Evolutionary conservation across 2,113 vertebrate genomes (phyloP).

Genomic region (Nettapus auritus): DNA sequence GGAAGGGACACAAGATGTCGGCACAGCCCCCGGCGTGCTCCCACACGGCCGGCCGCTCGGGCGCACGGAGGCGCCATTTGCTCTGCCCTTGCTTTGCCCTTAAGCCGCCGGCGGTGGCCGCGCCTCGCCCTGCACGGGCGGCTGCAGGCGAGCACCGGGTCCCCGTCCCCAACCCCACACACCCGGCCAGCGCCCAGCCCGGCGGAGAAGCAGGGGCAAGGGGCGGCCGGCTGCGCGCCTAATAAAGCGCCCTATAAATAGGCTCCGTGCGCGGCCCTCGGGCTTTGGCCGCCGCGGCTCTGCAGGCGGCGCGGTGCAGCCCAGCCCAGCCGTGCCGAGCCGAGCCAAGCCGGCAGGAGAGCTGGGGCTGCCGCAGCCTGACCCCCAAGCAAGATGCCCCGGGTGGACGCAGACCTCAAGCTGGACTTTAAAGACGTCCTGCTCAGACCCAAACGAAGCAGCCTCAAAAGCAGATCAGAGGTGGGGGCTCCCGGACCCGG

Average conservation of each 20-base stretch:
- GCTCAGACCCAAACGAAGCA: constrained; percentile 96
- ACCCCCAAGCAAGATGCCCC: constrained; percentile 82
- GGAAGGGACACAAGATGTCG: background rate
- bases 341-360: background rate
- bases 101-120: background rate
- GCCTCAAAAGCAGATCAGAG: constrained; percentile 95
- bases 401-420: constrained; percentile 94
- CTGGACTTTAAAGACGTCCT: constrained; percentile 99
- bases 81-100: constrained; percentile 53
- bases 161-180: background rate
- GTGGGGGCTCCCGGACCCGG: constrained; percentile 72
- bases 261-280: constrained; percentile 69
- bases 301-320: constrained; percentile 10
- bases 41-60: background rate
- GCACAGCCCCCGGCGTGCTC: background rate
- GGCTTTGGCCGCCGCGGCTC: constrained; percentile 77
- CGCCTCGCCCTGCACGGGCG: background rate
- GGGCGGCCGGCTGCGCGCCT: constrained; percentile 50
- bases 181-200: background rate
- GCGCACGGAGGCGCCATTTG: constrained; percentile 43
- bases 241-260: constrained; percentile 92
- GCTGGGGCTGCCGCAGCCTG: too few relatives aligned
- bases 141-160: background rate
- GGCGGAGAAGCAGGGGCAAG: background rate
- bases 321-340: background rate